Evolutionary conservation across 2,888 invertebrate species (phyloP).

Genomic region (Protula sp.): DNA sequence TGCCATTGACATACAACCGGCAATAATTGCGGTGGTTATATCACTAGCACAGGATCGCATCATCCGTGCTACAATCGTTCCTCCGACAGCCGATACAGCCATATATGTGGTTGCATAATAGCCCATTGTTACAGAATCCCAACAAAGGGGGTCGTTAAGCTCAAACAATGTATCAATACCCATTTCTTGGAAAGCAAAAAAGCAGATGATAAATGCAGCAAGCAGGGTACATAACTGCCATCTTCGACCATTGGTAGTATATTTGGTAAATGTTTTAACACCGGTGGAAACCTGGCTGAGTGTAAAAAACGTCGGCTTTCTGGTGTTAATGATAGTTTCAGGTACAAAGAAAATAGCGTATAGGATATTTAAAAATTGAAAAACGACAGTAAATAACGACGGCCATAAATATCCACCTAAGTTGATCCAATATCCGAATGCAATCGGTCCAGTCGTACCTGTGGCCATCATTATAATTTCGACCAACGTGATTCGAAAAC

Average conservation of each 20-base stretch:
- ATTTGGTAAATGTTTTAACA: neutral
- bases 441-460: neutral
- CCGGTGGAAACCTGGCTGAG: neutral
- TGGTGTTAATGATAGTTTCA: neutral
- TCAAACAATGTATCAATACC: neutral
- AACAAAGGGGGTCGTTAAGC: neutral
- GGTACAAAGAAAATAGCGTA: neutral
- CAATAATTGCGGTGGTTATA: no score
- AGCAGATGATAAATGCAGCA: neutral
- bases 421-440: neutral
- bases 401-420: neutral
- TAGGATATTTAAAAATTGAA: neutral
- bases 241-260: neutral
- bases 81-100: neutral
- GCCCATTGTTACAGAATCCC: neutral
- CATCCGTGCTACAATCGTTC: neutral
- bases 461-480: neutral
- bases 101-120: neutral
- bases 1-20: no score
- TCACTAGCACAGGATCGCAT: no score
- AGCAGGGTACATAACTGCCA: neutral
- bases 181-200: neutral
- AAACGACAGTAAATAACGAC: neutral
- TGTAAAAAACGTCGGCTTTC: neutral
- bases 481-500: neutral